A percentile compares a stretch with the other conserved stretches of the same genome.
phyloP scores from a whole-genome alignment of 2,888 invertebrate genomes.

The Panopea generosa region DNA sequence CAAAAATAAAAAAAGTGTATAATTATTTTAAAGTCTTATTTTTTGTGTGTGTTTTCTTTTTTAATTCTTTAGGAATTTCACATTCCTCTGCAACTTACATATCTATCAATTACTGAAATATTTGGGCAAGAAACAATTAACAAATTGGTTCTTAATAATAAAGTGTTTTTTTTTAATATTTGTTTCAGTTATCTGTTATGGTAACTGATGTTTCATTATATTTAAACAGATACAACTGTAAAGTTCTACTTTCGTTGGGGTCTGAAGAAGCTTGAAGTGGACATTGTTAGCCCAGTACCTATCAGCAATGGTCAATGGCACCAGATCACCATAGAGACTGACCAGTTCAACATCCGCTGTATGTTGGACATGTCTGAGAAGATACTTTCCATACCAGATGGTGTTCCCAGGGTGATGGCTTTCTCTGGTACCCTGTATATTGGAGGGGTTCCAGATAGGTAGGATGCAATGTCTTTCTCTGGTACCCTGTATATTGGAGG shows the following conservation, averaged over 20 bases:
- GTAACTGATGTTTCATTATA: too few relatives aligned
- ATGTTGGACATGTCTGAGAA: conserved; percentile 66
- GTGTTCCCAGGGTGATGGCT: conserved; percentile 52
- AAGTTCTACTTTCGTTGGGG: conserved; percentile 71
- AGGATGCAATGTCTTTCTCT: neutral
- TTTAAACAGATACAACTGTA: conserved; percentile 66
- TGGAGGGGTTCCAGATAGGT: conserved; percentile 66
- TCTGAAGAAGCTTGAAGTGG: conserved; percentile 87
- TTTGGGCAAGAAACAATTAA: too few relatives aligned
- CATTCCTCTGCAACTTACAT: too few relatives aligned
- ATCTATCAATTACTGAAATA: too few relatives aligned
- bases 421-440: conserved; percentile 73
- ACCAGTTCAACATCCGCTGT: conserved; percentile 89
- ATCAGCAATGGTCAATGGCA: conserved; percentile 98
- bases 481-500: conserved; percentile 67
- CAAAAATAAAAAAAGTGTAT: too few relatives aligned
- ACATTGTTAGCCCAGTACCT: conserved; percentile 92
- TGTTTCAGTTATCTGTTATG: too few relatives aligned
- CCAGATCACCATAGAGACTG: conserved; percentile 97
- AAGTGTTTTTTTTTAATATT: too few relatives aligned
- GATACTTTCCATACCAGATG: conserved; percentile 61
- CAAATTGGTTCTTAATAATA: too few relatives aligned
- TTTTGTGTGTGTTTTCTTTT: too few relatives aligned
- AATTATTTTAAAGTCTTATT: too few relatives aligned
- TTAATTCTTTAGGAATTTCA: too few relatives aligned